Base-by-base conservation (phyloP, 2,797 vertebrate genomes). In the Danio kyathit region DNA sequence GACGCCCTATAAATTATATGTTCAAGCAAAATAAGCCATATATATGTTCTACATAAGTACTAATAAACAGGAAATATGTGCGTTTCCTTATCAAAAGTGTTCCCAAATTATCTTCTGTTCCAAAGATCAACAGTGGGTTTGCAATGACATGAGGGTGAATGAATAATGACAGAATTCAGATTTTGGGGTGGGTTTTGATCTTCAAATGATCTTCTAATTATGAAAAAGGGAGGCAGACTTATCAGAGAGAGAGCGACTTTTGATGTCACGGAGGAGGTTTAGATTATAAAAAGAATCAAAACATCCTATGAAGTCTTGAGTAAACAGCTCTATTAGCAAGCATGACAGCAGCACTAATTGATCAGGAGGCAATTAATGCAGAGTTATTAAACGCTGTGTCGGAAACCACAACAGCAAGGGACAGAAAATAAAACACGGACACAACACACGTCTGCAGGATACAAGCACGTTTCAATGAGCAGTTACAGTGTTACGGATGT, bases 241-340 rank as follows among this genome's bases (percentile, higher is more conserved):
- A 48, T 19, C 41, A 46, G n/a, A 64, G 41, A 10, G 63, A 75
- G 9, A 57, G 57, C 54, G 9, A 44, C 54, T 49, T 70, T 52
- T 57, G 11, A 43, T 10, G 49, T 51, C 19, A 41, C 38, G 52
- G 29, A 61, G 60, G 48, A 72, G 51, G 21, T 17, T 63, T 63
- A 49, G 76, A 78, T 78, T 79, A 75, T 9, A 73, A 66, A 71
- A 65, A 67, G 38, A 59, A 79, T 71, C 66, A 71, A 60, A 82
- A 65, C 59, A 46, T 57, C 17, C 7, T 52, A 64, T 56, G 54
- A 44, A 76, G 71, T 54, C 69, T 21, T 3, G 12, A 76, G 41
- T 79, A 49, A 82, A 84, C 73, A 67, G 56, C 56, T 29, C 77
- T 48, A 83, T 83, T 73, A 80, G 43, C 12, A 48, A 80, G 69